Evolutionary conservation across 2,797 vertebrate species (phyloP).

Genomic region (Vespertilio murinus): DNA sequence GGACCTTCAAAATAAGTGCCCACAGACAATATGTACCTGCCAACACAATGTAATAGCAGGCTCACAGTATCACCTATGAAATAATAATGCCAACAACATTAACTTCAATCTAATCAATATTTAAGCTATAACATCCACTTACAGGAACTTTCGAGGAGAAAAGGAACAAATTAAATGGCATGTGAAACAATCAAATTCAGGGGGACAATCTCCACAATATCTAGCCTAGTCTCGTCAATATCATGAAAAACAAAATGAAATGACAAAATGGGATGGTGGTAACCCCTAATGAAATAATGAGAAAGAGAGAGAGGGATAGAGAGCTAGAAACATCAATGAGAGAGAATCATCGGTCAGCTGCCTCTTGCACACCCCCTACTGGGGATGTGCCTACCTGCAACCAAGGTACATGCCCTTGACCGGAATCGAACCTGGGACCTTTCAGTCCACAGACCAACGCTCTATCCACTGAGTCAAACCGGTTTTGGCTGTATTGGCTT

Average conservation of each 20-base stretch:
- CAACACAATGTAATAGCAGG: background rate
- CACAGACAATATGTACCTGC: background rate
- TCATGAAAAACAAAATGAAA: slow-evolving; percentile 11
- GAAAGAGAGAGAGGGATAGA: too few species aligned
- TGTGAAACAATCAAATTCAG: background rate
- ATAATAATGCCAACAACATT: background rate
- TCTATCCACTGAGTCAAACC: too few species aligned
- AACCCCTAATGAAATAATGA: background rate
- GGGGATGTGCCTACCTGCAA: too few species aligned
- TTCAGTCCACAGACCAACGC: too few species aligned
- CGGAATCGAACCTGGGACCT: too few species aligned
- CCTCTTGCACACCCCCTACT: too few species aligned
- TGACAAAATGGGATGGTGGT: background rate
- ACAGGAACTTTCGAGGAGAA: background rate
- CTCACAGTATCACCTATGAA: background rate
- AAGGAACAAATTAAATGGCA: background rate
- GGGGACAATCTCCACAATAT: background rate
- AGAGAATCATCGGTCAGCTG: too few species aligned
- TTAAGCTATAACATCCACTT: background rate
- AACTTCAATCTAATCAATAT: slow-evolving; percentile 2
- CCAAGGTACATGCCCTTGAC: too few species aligned
- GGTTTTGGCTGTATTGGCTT: background rate
- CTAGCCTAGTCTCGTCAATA: background rate
- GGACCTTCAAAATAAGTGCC: background rate
- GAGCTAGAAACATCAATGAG: too few species aligned